Percentiles rank a stretch among this genome's conserved stretches.
Conservation (phyloP, 2,797 vertebrate species). For the Falco rusticolus region DNA sequence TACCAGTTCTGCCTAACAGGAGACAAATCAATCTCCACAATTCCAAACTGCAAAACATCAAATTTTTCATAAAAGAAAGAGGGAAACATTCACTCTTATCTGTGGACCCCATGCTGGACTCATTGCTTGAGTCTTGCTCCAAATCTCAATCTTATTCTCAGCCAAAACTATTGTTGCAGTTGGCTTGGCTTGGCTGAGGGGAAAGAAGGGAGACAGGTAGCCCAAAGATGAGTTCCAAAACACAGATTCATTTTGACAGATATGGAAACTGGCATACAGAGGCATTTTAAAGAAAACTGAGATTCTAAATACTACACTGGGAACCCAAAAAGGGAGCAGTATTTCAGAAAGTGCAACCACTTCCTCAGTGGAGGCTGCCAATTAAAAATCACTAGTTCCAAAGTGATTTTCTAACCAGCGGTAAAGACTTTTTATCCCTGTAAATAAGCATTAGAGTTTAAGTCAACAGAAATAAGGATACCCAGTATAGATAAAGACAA, state of each 20-base stretch:
- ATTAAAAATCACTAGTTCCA: not conserved
- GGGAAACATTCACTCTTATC: not conserved
- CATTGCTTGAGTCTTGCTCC: not conserved
- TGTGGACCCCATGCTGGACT: not conserved
- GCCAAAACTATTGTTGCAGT: not conserved
- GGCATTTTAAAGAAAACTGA: not conserved
- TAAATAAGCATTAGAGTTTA: not conserved
- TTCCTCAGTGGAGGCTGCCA: not conserved
- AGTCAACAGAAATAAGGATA: not conserved
- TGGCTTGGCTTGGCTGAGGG: not conserved
- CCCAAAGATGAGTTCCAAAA: not conserved
- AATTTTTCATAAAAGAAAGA: not conserved
- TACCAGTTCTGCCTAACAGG: not conserved
- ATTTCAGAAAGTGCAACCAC: not conserved
- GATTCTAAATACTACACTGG: not conserved
- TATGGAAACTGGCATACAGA: not conserved
- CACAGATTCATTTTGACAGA: not conserved
- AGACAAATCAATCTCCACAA: not conserved
- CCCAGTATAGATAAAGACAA: not conserved
- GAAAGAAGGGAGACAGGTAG: not conserved
- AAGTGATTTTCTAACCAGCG: not conserved
- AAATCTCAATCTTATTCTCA: not conserved
- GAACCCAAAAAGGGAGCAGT: not conserved
- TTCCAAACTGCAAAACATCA: not conserved
- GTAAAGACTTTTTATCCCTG: not conserved